Percentiles rank a stretch among this genome's conserved stretches.
These are phyloP conservation scores for Phylloscopus collybita DNA, from an alignment of 2,797 vertebrate species.

Conservation along the genomic window DNA sequence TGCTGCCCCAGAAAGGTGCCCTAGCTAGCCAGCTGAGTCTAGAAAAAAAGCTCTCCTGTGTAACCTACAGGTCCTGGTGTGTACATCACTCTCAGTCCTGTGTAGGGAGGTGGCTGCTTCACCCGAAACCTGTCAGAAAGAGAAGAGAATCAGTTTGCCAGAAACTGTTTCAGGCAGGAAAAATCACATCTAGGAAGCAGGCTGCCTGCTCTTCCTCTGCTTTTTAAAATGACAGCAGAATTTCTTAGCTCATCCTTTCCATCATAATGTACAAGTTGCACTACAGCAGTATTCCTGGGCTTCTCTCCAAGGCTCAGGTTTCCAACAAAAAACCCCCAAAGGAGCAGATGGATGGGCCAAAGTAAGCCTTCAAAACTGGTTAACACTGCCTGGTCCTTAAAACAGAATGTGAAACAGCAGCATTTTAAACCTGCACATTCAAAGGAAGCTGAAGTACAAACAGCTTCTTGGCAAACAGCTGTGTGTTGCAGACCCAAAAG, in stretches of 20 bases:
- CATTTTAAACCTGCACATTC: not conserved
- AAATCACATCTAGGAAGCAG: not conserved
- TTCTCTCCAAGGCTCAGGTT: not conserved
- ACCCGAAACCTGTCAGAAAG: conserved; percentile 83
- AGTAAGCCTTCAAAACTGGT: not conserved
- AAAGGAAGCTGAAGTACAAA: not conserved
- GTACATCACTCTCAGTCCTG: conserved; percentile 85
- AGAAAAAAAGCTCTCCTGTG: not conserved
- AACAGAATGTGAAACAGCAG: not conserved
- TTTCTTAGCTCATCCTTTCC: not conserved
- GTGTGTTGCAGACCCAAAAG: not conserved
- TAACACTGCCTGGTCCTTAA: not conserved
- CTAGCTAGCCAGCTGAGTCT: not conserved
- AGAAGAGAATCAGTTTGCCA: conserved; percentile 9
- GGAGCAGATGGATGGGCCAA: not conserved
- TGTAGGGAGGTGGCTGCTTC: conserved; percentile 83
- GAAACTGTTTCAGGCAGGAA: not conserved
- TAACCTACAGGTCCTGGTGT: conserved; percentile 86
- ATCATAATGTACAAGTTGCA: not conserved
- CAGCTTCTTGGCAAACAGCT: not conserved
- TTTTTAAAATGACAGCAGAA: not conserved
- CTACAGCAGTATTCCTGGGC: not conserved
- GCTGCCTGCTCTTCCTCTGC: not conserved
- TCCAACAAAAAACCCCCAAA: not conserved
- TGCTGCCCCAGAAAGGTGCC: not conserved